phyloP scores from a whole-genome alignment of 1,140 invertebrate genomes.

The Camponotus floridanus region DNA sequence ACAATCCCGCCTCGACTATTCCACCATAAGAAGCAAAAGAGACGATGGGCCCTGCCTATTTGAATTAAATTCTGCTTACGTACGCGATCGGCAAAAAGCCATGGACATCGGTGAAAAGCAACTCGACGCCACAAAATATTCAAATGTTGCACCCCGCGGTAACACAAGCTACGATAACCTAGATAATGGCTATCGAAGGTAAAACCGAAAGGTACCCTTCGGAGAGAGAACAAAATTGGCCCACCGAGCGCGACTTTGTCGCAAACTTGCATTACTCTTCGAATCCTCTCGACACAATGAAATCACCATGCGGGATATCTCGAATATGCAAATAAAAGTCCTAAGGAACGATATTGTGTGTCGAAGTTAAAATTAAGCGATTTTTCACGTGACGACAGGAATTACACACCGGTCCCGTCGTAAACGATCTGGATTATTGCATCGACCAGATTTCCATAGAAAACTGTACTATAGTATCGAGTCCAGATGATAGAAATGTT shows the following conservation, averaged over 20 bases:
- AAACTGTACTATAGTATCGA: conserved; percentile 12
- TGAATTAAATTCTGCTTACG: conserved; percentile 38
- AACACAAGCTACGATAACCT: conserved; percentile 51
- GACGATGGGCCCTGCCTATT: conserved; percentile 11
- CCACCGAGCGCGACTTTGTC: conserved; percentile 53
- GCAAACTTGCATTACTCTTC: neutral
- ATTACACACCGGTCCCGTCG: neutral
- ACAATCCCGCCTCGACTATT: conserved; percentile 26
- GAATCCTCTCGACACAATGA: neutral
- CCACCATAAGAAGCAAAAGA: conserved; percentile 23
- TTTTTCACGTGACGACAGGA: neutral
- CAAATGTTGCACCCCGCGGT: neutral
- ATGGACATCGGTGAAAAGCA: neutral
- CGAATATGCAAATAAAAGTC: neutral
- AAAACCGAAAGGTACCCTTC: conserved; percentile 16
- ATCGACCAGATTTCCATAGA: neutral
- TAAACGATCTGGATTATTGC: conserved; percentile 51
- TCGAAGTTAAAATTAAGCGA: conserved; percentile 28
- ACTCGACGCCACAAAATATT: neutral
- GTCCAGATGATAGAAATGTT: neutral
- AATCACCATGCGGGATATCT: conserved; percentile 25
- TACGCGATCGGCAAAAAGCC: conserved; percentile 10
- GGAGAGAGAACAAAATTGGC: conserved; percentile 63
- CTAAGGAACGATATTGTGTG: conserved; percentile 27
- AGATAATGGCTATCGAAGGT: conserved; percentile 61